Conservation (phyloP, 2,113 vertebrate genomes). For the Gallinago undulata region DNA sequence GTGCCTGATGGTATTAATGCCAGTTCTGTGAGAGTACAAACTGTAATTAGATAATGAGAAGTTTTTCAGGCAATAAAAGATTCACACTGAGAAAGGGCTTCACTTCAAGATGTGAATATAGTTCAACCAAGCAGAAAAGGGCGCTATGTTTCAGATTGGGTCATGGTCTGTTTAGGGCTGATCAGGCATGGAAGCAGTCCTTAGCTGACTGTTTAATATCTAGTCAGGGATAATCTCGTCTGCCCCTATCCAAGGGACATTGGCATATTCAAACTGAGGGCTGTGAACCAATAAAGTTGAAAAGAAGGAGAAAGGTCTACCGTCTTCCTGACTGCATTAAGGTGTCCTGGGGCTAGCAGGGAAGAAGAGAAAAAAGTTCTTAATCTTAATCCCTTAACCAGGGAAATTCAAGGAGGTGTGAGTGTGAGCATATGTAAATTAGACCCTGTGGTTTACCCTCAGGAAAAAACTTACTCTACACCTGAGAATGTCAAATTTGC, state of each 20-base stretch:
- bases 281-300: background rate
- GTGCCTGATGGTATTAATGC: background rate
- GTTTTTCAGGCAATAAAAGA: background rate
- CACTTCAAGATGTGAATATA: background rate
- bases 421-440: background rate
- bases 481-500: background rate
- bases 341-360: background rate
- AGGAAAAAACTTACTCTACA: background rate
- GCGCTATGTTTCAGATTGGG: background rate
- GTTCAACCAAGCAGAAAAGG: background rate
- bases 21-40: background rate
- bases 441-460: background rate
- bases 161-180: background rate
- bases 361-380: background rate
- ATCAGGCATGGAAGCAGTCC: background rate
- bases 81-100: background rate
- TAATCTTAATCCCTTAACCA: background rate
- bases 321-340: background rate
- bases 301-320: background rate
- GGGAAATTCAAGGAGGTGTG: background rate
- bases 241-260: background rate
- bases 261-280: background rate
- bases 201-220: background rate
- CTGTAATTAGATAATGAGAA: background rate
- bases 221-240: background rate